Evolutionary conservation across 2,113 vertebrate species (phyloP).

Genomic region (Pterocles burchelli): DNA sequence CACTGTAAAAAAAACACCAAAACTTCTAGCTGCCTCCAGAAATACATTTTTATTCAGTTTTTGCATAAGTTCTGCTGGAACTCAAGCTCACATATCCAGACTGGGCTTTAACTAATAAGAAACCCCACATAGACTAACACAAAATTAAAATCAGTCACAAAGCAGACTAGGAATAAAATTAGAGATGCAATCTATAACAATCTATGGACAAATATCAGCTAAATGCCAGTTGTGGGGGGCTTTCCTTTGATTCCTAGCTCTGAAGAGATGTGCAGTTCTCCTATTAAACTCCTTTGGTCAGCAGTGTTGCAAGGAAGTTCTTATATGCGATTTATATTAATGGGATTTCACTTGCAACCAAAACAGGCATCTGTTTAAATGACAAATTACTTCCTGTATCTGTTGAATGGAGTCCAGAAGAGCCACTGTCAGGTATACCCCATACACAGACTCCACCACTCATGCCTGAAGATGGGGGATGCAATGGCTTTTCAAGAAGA

Average conservation of each 20-base stretch:
- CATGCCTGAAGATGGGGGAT: background rate
- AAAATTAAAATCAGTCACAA: background rate
- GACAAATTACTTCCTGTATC: background rate
- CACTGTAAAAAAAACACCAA: background rate
- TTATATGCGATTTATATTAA: background rate
- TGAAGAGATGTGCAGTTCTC: background rate
- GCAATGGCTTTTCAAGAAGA: background rate
- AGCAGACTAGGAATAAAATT: background rate
- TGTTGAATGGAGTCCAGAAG: background rate
- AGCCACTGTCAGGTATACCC: accelerated
- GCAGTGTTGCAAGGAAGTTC: background rate
- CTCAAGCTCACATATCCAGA: background rate
- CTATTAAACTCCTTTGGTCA: background rate
- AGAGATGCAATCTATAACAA: background rate
- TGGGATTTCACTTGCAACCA: background rate
- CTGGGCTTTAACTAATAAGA: background rate
- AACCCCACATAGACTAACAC: background rate
- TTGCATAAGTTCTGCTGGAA: background rate
- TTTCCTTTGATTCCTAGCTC: background rate
- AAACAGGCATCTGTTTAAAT: background rate
- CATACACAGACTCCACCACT: background rate
- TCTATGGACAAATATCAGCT: background rate
- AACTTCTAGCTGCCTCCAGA: background rate
- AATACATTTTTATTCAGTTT: background rate
- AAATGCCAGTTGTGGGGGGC: background rate